Base-by-base conservation (phyloP, 2,113 vertebrate genomes). In the Rhabdornis inornatus region DNA sequence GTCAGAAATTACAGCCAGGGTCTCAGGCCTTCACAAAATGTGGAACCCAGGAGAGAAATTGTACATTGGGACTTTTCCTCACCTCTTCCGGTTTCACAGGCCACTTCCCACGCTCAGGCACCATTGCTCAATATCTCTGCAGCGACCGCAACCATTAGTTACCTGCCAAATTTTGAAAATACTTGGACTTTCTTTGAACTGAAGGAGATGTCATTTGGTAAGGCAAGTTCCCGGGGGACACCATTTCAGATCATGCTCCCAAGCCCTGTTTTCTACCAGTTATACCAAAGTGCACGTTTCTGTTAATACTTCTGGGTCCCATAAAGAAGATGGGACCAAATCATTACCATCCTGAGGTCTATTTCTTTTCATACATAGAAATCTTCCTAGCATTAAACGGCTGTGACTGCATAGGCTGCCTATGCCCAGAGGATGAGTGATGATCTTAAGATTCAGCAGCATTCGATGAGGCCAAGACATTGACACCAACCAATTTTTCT, bases 221-320 rank as follows among this genome's bases (percentile, higher is more conserved):
- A 75, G 65, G 27, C n/a, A 66, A 59, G 21, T 74, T 92, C 47
- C 33, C 39, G 15, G 12, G 16, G 11, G 13, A 64, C 25, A 31
- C 11, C 0, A 0, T 57, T 30, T 61, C 55, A 83, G 25, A 50
- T 10, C 31, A 4, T 27, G 11, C 21, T 83, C 20, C 3, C 1
- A 74, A 91, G 31, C 33, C 55, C 30, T 69, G 9, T 21, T 80
- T 85, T 40, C 53, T 35, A 49, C 13, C 53, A 69, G 16, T 33
- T 45, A 69, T 17, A 59, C 47, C 42, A 61, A 91, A 89, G 8
- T 28, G 22, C 13, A 44, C 16, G 39, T 72, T 84, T 85, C 68
- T 76, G 31, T 47, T 44, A 31, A 57, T 40, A 49, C 9, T 57
- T 68, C 57, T 61, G 60, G 24, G 33, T 28, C 23, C 11, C 4